Evolutionary conservation across 2,888 invertebrate genomes (phyloP), one percentile per base, ranked within the genome.

Genomic region (Elgonia sp.): DNA sequence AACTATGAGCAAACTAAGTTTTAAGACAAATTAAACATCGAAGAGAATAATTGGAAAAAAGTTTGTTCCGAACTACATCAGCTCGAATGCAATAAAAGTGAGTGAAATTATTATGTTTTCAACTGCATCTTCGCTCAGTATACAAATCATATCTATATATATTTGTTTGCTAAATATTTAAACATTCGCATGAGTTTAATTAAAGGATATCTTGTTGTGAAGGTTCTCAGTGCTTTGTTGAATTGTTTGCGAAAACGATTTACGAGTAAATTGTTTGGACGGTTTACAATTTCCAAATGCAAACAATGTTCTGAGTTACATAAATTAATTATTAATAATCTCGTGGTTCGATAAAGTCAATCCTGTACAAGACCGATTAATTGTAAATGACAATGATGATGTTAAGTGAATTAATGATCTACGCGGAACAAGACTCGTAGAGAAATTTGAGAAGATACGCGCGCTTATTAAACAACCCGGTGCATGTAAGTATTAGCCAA

Each of bases 31-130:
- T 75, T 62, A 65, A 63, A 76, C 39, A 65, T 76, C 63, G 62
- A 76, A 76, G 16, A n/a, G 50, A 21, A 76, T 65, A 76, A 63
- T 76, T 63, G 62, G 29, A 76, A 50, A 76, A 76, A 76, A 76
- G 76, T 76, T 76, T 63, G 50, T 63, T 42, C 29, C 29, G 29
- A 29, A 29, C 29, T 29, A 29, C 29, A 29, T 29, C 5, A 29
- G 29, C 18, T n/a, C 0, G 40, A 63, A 63, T 40, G 5, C 40
- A 40, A 63, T n/a, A 16, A 29, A 63, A 63, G 18, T 3, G 29
- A 63, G 29, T 29, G n/a, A n/a, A n/a, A n/a, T n/a, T n/a, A n/a
- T n/a, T n/a, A n/a, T n/a, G n/a, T n/a, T n/a, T n/a, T n/a, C n/a
- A n/a, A n/a, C n/a, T 29, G 3, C 29, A 5, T 29, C 5, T 29